Evolutionary conservation across 2,113 vertebrate genomes (phyloP).

Genomic region (Capreolus pygargus): DNA sequence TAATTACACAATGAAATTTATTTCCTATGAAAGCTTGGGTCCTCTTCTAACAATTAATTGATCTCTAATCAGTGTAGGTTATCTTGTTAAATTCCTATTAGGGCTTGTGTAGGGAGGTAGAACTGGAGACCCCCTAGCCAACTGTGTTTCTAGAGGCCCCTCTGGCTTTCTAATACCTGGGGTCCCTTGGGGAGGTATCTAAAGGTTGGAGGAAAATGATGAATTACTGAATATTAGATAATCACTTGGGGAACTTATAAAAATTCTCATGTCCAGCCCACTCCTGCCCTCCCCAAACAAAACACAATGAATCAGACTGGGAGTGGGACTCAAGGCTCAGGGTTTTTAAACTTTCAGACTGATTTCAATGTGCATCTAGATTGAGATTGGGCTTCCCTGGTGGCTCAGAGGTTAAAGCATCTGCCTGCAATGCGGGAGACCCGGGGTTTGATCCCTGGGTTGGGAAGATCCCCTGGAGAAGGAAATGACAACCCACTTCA

Average conservation of each 20-base stretch:
- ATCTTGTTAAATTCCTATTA: slow-evolving; percentile 49
- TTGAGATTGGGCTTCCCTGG: background rate
- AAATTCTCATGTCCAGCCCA: background rate
- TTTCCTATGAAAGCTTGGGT: slow-evolving; percentile 50
- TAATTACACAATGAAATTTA: slow-evolving; percentile 51
- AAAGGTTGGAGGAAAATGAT: background rate
- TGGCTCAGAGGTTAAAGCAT: too few species aligned
- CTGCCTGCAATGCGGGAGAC: too few species aligned
- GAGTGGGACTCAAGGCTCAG: background rate
- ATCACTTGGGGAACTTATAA: background rate
- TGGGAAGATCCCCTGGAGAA: too few species aligned
- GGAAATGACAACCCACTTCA: too few species aligned
- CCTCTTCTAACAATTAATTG: slow-evolving; percentile 48
- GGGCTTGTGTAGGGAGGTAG: background rate
- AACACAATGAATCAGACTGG: background rate
- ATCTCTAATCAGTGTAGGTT: slow-evolving; percentile 42
- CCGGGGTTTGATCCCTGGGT: too few species aligned
- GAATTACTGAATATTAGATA: background rate
- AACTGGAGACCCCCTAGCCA: background rate
- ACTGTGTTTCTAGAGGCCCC: background rate
- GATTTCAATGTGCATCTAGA: background rate
- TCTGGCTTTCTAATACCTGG: background rate
- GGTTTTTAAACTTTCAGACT: background rate
- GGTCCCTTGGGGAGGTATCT: background rate
- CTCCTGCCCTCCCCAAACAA: rapidly evolving